phyloP scores from a whole-genome alignment of 1,140 invertebrate species.

The Chironomus striatipennis region DNA sequence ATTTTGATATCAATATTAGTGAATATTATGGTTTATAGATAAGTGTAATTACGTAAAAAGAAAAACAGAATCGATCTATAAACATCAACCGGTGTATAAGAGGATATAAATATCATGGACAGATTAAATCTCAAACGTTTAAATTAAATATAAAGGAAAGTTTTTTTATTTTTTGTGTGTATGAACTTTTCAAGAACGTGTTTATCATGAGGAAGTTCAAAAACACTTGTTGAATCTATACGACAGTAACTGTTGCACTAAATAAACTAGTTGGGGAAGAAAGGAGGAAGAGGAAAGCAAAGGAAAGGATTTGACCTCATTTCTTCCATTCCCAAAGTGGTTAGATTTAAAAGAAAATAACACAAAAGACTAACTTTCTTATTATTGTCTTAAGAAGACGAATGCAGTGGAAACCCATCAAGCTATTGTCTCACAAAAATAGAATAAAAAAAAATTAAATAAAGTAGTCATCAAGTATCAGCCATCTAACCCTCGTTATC shows the following conservation, averaged over 20 bases:
- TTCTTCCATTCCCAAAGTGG: background rate
- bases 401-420: background rate
- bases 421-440: background rate
- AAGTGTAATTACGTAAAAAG: background rate
- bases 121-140: background rate
- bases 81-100: no score
- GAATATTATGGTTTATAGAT: background rate
- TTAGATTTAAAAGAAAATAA: background rate
- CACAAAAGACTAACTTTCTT: background rate
- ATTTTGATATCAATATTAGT: no score
- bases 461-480: background rate
- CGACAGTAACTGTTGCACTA: background rate
- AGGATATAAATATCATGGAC: background rate
- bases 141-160: background rate
- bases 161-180: background rate
- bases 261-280: background rate
- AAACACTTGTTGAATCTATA: conserved; percentile 7
- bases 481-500: background rate
- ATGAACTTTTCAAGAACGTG: background rate
- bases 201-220: background rate
- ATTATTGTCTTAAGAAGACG: background rate
- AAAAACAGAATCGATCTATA: no score
- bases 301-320: background rate
- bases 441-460: background rate
- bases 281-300: background rate